Base-by-base conservation (phyloP, 2,888 invertebrate genomes). In the Scaptomyza polygonia region DNA sequence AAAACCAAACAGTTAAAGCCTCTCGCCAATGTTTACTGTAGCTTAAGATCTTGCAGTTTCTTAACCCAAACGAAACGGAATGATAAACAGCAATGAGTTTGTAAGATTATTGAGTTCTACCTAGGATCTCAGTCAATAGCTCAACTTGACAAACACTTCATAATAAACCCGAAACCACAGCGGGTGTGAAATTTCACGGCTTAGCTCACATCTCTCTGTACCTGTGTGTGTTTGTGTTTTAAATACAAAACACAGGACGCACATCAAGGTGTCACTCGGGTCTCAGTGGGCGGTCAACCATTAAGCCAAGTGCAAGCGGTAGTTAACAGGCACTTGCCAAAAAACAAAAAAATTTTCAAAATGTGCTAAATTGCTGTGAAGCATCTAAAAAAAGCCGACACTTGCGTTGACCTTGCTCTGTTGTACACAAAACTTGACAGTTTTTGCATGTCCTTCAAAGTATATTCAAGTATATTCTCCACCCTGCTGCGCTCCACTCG, bases 141-240 rank as follows among this genome's bases (percentile, higher is more conserved):
- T 71, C 44, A 67, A 54, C 67, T 67, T 68, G 67, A 52, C 64
- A 52, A 56, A 67, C 67, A 75, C 68, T 71, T 79, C 52, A 77
- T 59, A 40, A 70, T 59, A 72, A 66, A 40, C 34, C 54, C 39
- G 39, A 39, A 73, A 61, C 79, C 81, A 54, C 86, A 76, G 86
- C 80, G 72, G 79, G 84, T 86, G 83, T 86, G 86, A 84, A 84
- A 66, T 72, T 79, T 86, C 66, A 84, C 86, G 71, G 80, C 70
- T 83, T 83, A 72, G 12, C 5, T 47, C 36, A 36, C 14, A 16
- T 36, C 36, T 14, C 0, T 16, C 8, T 39, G 11, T 72, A 82
- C 75, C 78, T 77, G 65, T 32, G 42, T 29, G 11, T 4, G 7
- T 7, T 25, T 25, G 25, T 9, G 14, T 48, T 48, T 32, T 18